A percentile compares a stretch with the other conserved stretches of the same genome.
Conservation (phyloP, 2,888 invertebrate species). For the Drosophila mimetica region DNA sequence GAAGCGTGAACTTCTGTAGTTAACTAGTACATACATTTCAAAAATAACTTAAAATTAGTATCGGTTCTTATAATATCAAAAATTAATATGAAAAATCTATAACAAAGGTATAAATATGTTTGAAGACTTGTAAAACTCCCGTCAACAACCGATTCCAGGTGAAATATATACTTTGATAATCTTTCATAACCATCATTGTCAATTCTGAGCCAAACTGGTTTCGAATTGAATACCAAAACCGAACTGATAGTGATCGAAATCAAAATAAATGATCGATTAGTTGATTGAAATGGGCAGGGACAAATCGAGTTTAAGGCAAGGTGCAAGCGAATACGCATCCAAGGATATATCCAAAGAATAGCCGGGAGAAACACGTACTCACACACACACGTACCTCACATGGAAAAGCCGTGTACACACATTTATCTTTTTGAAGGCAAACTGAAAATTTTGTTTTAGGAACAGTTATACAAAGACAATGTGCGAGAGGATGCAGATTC, state of each 20-base stretch:
- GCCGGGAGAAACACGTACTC: slow-evolving; percentile 16
- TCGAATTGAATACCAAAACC: slow-evolving; percentile 6
- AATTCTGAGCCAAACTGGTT: slow-evolving; percentile 2
- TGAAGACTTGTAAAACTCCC: neutral
- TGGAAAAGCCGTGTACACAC: slow-evolving; percentile 33
- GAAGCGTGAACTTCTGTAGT: too few species aligned
- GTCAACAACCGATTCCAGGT: neutral
- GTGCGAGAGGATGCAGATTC: slow-evolving; percentile 40
- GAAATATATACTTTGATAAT: neutral
- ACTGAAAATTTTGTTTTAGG: slow-evolving; percentile 63
- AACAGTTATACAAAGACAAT: slow-evolving; percentile 63
- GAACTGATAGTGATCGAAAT: slow-evolving; percentile 11
- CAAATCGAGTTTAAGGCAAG: slow-evolving; percentile 8
- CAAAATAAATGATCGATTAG: slow-evolving; percentile 24
- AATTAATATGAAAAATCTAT: too few species aligned
- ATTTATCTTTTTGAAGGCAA: slow-evolving; percentile 51
- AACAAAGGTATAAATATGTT: too few species aligned
- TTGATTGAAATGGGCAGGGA: slow-evolving; percentile 9
- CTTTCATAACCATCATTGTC: slow-evolving; percentile 9
- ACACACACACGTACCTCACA: slow-evolving; percentile 4
- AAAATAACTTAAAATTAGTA: too few species aligned
- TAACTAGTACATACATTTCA: too few species aligned
- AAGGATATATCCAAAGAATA: slow-evolving; percentile 15
- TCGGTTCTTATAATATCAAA: too few species aligned
- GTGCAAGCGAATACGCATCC: slow-evolving; percentile 14